Conservation (phyloP, 2,797 vertebrate genomes). For the Alfaro cultratus region DNA sequence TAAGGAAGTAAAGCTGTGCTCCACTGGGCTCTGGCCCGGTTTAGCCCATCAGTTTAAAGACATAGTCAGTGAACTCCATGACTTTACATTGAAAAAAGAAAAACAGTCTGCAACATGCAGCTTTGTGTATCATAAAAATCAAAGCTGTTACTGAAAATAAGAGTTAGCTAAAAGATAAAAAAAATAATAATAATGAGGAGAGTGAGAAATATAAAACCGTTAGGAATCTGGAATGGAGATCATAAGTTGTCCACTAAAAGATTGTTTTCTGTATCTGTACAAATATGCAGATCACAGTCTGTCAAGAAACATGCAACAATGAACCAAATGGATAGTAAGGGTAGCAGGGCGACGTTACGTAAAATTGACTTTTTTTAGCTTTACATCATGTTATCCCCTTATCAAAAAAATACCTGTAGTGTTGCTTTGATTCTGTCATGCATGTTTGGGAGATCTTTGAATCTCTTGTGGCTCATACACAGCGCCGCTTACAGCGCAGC, state of each 20-base stretch:
- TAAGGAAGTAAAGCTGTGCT: constrained; percentile 10
- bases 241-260: background rate
- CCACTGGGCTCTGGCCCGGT: constrained; percentile 12
- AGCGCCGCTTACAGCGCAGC: too few relatives aligned
- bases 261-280: constrained; percentile 1
- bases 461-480: too few relatives aligned
- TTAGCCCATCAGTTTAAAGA: constrained; percentile 2
- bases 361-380: too few relatives aligned
- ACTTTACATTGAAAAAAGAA: background rate
- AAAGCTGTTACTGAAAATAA: background rate
- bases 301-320: background rate
- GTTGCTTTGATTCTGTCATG: too few relatives aligned
- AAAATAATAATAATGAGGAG: background rate
- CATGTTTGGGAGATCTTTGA: too few relatives aligned
- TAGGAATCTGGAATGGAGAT: background rate
- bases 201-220: background rate
- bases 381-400: too few relatives aligned
- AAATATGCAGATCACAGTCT: background rate
- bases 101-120: background rate
- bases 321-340: background rate
- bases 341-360: too few relatives aligned
- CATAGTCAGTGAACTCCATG: background rate
- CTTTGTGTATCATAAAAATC: background rate
- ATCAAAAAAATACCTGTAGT: too few relatives aligned
- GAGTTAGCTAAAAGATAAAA: background rate